Base-by-base conservation (phyloP, 1,140 invertebrate species). In the Monomorium pharaonis region DNA sequence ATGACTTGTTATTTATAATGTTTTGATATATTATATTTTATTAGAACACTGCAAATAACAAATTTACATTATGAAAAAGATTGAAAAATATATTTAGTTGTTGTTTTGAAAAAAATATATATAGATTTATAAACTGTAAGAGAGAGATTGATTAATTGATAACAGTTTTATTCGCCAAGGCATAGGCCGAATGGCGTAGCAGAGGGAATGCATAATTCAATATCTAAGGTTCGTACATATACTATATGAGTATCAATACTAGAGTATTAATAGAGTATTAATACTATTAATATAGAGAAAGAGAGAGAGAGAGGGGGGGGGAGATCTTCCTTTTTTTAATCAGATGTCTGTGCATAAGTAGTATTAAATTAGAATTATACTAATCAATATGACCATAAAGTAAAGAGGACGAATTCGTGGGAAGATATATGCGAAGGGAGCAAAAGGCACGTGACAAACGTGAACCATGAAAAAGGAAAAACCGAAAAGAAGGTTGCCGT, bases 391-490 rank as follows among this genome's bases (percentile, higher is more conserved):
- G 12, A 18, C 24, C 7, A 33, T 4, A 24, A 37, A n/a, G 37
- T 10, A 37, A 75, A 16, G 30, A 74, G n/a, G 7, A 24, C 3
- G 21, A 56, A 24, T 37, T 2, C 1, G 21, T 33, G 9, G 33
- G 37, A 42, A n/a, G n/a, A 4, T 24, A 42, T 12, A 30, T 86
- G 60, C 18, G 72, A 67, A 54, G 12, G 7, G n/a, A 47, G 65
- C 30, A 78, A 33, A 70, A 60, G 81, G 60, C 86, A 88, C 81
- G 75, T 89, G 88, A 89, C 86, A 81, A 86, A 85, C 86, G 81
- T 80, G 78, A 62, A 80, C n/a, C 37, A 24, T 63, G 78, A 62
- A 56, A 80, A 88, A 78, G 70, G 42, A 44, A 77, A 84, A 27
- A 56, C 6, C 4, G 42, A 78, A 65, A 56, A 63, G 21, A 81